phyloP scores from a whole-genome alignment of 2,888 invertebrate species.

The Cinara cedri region DNA sequence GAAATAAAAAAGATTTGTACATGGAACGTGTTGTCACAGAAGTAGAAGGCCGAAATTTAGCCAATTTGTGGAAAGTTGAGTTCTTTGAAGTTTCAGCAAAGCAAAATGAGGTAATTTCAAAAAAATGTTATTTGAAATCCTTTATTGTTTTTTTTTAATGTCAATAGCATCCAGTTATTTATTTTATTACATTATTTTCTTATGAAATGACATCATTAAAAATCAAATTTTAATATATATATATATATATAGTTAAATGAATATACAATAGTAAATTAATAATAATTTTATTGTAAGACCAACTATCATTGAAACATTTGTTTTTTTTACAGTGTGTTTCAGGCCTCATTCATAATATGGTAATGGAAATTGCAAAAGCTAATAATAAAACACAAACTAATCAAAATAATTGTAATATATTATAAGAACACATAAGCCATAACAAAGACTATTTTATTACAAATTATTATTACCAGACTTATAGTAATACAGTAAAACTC shows the following conservation, averaged over 20 bases:
- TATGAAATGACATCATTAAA: neutral
- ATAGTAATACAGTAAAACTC: neutral
- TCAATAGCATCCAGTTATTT: too few species aligned
- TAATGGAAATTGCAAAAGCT: constrained; percentile 89
- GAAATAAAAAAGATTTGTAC: constrained; percentile 95
- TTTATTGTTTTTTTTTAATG: neutral
- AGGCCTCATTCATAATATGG: constrained; percentile 88
- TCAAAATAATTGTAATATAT: constrained; percentile 76
- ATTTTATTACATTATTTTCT: neutral
- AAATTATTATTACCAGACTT: constrained; percentile 27
- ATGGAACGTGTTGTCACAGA: constrained; percentile 87
- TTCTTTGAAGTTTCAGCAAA: constrained; percentile 97
- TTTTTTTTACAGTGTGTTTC: constrained; percentile 78
- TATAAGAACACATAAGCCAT: constrained; percentile 65
- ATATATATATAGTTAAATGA: too few species aligned
- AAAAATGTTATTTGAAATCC: constrained; percentile 16
- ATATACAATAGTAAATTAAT: neutral
- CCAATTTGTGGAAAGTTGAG: constrained; percentile 90
- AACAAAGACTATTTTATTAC: constrained; percentile 24
- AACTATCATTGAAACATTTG: too few species aligned
- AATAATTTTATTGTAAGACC: too few species aligned
- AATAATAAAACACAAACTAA: constrained; percentile 87
- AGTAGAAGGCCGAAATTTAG: constrained; percentile 88
- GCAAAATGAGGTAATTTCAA: constrained; percentile 79
- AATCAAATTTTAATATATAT: neutral